phyloP scores from a whole-genome alignment of 2,113 vertebrate species.

The Eulemur macaco region DNA sequence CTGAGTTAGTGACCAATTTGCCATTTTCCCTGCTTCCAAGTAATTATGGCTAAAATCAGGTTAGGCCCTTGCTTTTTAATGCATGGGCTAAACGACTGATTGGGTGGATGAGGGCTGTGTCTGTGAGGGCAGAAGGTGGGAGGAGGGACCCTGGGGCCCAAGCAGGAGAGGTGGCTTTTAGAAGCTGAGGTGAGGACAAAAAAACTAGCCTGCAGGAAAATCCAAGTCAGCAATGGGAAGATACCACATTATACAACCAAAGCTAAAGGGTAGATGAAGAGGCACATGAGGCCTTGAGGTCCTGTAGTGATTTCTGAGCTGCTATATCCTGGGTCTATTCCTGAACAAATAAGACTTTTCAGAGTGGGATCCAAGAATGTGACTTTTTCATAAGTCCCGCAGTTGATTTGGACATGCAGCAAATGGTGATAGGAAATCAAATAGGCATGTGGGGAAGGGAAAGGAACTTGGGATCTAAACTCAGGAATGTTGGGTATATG shows the following conservation, averaged over 20 bases:
- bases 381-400: neutral
- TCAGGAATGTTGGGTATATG: neutral
- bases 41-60: neutral
- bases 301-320: neutral
- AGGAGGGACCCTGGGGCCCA: neutral
- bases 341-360: neutral
- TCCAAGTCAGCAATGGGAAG: neutral
- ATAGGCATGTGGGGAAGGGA: neutral
- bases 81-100: neutral
- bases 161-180: neutral
- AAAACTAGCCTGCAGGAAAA: neutral
- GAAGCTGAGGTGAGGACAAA: neutral
- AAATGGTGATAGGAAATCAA: neutral
- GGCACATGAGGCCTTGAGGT: neutral
- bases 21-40: neutral
- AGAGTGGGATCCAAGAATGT: neutral
- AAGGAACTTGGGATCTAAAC: neutral
- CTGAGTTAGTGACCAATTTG: neutral
- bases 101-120: neutral
- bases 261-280: neutral
- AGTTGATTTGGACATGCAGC: neutral
- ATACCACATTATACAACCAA: neutral
- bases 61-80: neutral
- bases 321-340: neutral
- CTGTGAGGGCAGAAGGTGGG: neutral